Conservation (phyloP, 2,797 vertebrate genomes). For the Antrozous pallidus region DNA sequence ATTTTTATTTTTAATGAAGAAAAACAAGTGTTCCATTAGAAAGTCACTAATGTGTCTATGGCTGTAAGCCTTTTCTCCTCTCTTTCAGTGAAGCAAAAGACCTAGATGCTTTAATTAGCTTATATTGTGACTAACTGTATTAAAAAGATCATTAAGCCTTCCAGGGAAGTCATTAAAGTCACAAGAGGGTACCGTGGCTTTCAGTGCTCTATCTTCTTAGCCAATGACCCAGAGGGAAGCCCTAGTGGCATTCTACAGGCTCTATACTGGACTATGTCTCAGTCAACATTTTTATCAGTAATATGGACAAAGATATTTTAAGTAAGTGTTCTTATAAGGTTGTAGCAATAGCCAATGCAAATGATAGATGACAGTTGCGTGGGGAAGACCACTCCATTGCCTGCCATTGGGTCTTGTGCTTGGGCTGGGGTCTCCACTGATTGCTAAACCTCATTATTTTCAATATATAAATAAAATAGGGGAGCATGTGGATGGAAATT, state of each 20-base stretch:
- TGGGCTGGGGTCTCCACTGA: neutral
- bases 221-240: neutral
- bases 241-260: neutral
- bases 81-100: conserved; percentile 9
- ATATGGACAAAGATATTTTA: conserved; percentile 18
- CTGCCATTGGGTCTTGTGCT: neutral
- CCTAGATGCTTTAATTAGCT: neutral
- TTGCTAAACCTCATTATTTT: neutral
- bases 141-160: neutral
- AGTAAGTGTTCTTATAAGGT: neutral
- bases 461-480: neutral
- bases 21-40: neutral
- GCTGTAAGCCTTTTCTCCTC: neutral
- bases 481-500: neutral
- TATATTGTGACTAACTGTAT: neutral
- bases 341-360: neutral
- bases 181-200: neutral
- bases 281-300: neutral
- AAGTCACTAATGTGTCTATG: neutral
- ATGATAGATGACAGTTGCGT: neutral
- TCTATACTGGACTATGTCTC: neutral
- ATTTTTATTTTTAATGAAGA: neutral
- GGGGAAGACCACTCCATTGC: neutral
- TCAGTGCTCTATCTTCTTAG: neutral
- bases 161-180: neutral